phyloP scores from a whole-genome alignment of 2,888 invertebrate genomes.

The Mesorhabditis belari region DNA sequence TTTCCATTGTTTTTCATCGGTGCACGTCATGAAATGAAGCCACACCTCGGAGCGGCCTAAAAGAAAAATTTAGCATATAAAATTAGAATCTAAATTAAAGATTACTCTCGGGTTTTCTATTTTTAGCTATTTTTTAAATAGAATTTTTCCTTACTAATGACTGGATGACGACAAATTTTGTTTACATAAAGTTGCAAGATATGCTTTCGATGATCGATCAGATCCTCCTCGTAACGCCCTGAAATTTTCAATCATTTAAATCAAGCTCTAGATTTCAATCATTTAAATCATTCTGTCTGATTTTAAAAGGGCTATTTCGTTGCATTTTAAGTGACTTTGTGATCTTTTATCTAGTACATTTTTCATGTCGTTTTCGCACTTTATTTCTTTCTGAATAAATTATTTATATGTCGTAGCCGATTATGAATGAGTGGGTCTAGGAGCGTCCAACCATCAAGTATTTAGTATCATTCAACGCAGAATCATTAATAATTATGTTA shows the following conservation, averaged over 20 bases:
- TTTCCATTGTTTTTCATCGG: conserved; percentile 96
- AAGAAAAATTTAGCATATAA: background rate
- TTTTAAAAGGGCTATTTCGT: too few species aligned
- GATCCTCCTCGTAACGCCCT: conserved; percentile 91
- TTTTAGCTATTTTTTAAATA: background rate
- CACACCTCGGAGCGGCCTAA: conserved; percentile 68
- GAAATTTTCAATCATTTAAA: conserved; percentile 4
- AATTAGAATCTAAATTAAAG: background rate
- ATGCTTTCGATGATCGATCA: conserved; percentile 85
- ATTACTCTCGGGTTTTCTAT: background rate
- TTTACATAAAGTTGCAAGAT: conserved; percentile 92
- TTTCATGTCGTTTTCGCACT: too few species aligned
- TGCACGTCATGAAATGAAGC: conserved; percentile 92
- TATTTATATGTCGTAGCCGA: too few species aligned
- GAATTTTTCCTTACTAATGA: conserved; percentile 66
- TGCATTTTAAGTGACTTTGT: too few species aligned
- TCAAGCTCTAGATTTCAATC: background rate
- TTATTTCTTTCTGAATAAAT: too few species aligned
- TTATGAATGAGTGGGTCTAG: too few species aligned
- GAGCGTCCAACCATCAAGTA: too few species aligned
- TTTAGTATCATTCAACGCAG: too few species aligned
- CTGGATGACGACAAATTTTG: conserved; percentile 91
- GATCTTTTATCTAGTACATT: too few species aligned
- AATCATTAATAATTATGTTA: too few species aligned
- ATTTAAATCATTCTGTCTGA: too few species aligned